Conservation (phyloP, 2,797 vertebrate species). For the Megalops cyprinoides region DNA sequence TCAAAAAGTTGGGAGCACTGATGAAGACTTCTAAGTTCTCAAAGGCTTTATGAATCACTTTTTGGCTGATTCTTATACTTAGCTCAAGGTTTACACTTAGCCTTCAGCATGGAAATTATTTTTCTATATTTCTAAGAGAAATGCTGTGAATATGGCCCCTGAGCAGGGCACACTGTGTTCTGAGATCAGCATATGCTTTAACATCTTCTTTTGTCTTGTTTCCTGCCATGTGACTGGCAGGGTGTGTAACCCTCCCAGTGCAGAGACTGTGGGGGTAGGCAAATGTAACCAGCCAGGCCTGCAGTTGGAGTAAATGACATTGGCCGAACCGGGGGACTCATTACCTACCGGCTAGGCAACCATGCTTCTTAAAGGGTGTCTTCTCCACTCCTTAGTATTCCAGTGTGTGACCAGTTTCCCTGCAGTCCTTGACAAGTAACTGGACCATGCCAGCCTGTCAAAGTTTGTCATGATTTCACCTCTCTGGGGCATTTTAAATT, state of each 20-base stretch:
- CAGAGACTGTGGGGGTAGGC: background rate
- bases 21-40: too few relatives aligned
- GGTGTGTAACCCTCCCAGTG: background rate
- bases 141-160: too few relatives aligned
- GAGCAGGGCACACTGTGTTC: too few relatives aligned
- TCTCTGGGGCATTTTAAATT: conserved; percentile 33
- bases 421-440: conserved; percentile 54
- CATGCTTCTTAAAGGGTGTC: conserved; percentile 44
- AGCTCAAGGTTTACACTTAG: too few relatives aligned
- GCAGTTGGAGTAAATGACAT: background rate
- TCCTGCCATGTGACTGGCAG: background rate
- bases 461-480: conserved; percentile 49
- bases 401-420: conserved; percentile 47
- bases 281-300: background rate
- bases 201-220: too few relatives aligned
- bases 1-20: too few relatives aligned
- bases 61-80: too few relatives aligned
- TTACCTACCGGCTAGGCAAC: conserved; percentile 55
- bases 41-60: too few relatives aligned
- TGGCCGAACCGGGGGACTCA: conserved; percentile 57
- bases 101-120: too few relatives aligned
- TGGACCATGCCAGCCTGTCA: conserved; percentile 61
- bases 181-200: too few relatives aligned
- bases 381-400: conserved; percentile 36
- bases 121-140: too few relatives aligned